These are phyloP conservation scores for Dascillus cervinus DNA, from an alignment of 2,888 invertebrate genomes.

Conservation along the genomic window DNA sequence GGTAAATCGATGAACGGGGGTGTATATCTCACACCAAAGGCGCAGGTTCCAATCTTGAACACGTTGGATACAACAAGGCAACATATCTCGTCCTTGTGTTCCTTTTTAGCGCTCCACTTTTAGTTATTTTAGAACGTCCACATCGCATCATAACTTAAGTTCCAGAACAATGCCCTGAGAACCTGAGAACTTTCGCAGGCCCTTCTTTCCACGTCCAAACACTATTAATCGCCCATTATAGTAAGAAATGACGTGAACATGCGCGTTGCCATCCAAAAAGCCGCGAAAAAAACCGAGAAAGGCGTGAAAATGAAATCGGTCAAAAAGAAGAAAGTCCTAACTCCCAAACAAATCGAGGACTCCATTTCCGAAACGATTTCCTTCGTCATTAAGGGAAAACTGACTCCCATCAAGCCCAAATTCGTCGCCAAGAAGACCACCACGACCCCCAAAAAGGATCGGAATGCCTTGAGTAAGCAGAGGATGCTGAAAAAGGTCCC, in stretches of 20 bases:
- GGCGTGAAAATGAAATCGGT: slow-evolving; percentile 21
- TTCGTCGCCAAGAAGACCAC: slow-evolving; percentile 19
- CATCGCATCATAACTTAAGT: no score
- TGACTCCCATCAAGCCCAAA: slow-evolving; percentile 31
- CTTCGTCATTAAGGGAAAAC: slow-evolving; percentile 38
- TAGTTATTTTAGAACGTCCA: no score
- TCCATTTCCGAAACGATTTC: slow-evolving; percentile 38
- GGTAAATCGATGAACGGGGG: slow-evolving; percentile 31
- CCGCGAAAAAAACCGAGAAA: slow-evolving; percentile 15
- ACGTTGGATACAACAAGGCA: slow-evolving; percentile 24
- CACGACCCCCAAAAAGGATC: slow-evolving; percentile 21
- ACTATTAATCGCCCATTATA: no score
- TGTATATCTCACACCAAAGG: slow-evolving; percentile 27
- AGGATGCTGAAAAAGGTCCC: slow-evolving; percentile 20
- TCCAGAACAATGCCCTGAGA: no score
- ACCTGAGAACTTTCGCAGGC: no score
- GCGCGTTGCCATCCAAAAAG: slow-evolving; percentile 13
- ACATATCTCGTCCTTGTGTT: slow-evolving; percentile 17
- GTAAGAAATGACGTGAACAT: no score
- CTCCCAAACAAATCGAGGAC: slow-evolving; percentile 28
- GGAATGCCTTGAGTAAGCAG: slow-evolving; percentile 15
- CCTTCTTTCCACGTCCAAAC: no score
- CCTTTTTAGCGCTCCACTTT: no score
- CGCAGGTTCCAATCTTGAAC: slow-evolving; percentile 32
- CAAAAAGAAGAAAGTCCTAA: slow-evolving; percentile 27